A percentile compares a stretch with the other conserved stretches of the same genome.
phyloP scores from a whole-genome alignment of 2,797 vertebrate species.

The Danio aesculapii region DNA sequence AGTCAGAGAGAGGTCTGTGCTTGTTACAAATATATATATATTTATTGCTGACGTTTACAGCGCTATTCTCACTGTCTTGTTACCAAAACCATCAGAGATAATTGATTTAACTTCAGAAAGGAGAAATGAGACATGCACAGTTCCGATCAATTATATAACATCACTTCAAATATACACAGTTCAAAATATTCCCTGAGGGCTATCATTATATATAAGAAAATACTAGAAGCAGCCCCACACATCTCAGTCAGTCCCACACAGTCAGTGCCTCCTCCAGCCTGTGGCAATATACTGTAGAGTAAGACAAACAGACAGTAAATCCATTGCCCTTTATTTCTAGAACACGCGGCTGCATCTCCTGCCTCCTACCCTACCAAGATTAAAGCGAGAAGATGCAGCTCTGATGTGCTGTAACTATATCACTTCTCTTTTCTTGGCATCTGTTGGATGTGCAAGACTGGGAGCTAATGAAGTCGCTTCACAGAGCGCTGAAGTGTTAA shows the following conservation, averaged over 20 bases:
- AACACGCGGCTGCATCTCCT: slow-evolving; percentile 9
- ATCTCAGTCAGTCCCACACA: slow-evolving; percentile 41
- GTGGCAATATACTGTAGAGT: slow-evolving; percentile 27
- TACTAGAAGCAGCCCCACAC: slow-evolving; percentile 27
- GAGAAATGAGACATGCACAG: neutral
- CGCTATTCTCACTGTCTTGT: slow-evolving; percentile 3
- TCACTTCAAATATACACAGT: neutral
- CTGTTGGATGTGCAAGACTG: slow-evolving; percentile 7
- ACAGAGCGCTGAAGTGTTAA: slow-evolving; percentile 30
- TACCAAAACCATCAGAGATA: neutral
- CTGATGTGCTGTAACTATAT: slow-evolving; percentile 8
- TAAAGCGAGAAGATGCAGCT: slow-evolving; percentile 3
- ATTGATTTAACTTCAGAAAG: neutral
- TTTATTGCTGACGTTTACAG: slow-evolving; percentile 5
- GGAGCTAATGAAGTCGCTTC: slow-evolving; percentile 24
- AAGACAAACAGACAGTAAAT: slow-evolving; percentile 41
- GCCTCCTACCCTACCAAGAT: slow-evolving; percentile 28
- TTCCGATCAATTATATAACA: slow-evolving; percentile 8
- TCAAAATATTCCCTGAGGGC: slow-evolving; percentile 22
- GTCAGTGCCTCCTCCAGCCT: slow-evolving; percentile 29
- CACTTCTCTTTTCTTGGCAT: slow-evolving; percentile 21
- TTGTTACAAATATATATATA: neutral
- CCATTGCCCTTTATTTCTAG: slow-evolving; percentile 28
- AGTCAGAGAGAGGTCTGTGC: slow-evolving; percentile 52
- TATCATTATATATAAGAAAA: slow-evolving; percentile 30